Conservation (phyloP, 2,888 invertebrate species). For the Neoaliturus tenellus region DNA sequence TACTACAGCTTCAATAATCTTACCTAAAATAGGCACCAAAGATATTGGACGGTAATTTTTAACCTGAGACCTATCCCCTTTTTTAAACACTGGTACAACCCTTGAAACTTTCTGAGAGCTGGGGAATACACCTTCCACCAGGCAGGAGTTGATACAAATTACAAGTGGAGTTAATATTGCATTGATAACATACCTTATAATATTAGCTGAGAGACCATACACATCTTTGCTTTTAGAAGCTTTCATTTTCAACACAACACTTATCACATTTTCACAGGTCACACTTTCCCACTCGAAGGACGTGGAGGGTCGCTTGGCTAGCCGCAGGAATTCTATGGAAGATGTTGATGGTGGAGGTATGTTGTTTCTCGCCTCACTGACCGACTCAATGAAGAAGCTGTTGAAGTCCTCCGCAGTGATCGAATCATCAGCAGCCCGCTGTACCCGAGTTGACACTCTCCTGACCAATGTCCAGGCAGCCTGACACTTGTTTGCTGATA, state of each 20-base stretch:
- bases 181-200: background rate
- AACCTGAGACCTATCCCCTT: no score
- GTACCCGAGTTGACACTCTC: background rate
- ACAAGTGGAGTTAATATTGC: background rate
- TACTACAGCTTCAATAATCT: no score
- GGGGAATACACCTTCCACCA: background rate
- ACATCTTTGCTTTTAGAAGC: constrained; percentile 21
- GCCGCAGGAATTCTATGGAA: background rate
- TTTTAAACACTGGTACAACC: no score
- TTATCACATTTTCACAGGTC: background rate
- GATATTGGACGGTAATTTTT: no score
- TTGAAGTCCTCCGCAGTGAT: background rate
- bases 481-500: background rate
- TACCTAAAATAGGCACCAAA: no score
- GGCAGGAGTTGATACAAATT: background rate
- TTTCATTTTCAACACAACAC: constrained; percentile 7
- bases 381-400: background rate
- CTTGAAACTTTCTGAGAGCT: constrained; percentile 17
- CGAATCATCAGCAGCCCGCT: background rate
- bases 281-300: background rate
- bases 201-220: background rate
- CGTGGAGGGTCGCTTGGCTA: background rate
- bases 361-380: background rate
- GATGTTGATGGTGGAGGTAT: background rate
- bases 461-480: background rate